These are phyloP conservation scores for Craseonycteris thonglongyai DNA, from an alignment of 2,113 vertebrate species.

Conservation along the genomic window DNA sequence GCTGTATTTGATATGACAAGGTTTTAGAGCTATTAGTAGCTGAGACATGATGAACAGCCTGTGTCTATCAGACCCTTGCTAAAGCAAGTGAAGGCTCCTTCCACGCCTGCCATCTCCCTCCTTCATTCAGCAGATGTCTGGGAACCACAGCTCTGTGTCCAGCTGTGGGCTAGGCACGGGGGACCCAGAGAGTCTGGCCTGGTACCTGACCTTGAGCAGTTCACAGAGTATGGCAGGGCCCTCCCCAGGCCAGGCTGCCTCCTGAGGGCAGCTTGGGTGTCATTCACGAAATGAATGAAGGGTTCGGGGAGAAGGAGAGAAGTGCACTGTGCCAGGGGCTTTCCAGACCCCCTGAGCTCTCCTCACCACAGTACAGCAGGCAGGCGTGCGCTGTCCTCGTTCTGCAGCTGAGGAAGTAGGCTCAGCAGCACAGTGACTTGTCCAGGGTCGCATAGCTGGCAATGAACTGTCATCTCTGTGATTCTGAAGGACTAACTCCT, in stretches of 20 bases:
- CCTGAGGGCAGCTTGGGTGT: background rate
- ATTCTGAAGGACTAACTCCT: background rate
- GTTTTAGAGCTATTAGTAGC: background rate
- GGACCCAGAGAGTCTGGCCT: background rate
- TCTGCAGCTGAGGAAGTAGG: background rate
- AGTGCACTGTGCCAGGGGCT: background rate
- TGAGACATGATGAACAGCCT: background rate
- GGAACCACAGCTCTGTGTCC: background rate
- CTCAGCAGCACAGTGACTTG: background rate
- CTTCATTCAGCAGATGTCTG: background rate
- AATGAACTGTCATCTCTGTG: background rate
- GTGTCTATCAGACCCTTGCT: background rate
- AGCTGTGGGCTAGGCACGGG: background rate
- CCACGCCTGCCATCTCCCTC: background rate
- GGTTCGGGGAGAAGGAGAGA: too few species aligned
- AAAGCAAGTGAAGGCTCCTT: background rate
- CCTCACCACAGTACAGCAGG: background rate
- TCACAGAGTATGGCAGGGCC: background rate
- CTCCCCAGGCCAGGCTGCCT: background rate
- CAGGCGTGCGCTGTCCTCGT: background rate
- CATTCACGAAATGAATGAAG: too few species aligned
- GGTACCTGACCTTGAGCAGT: background rate
- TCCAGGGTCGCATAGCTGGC: background rate
- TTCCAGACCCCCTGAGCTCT: accelerated
- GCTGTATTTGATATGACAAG: background rate